Evolutionary conservation across 1,140 invertebrate genomes (phyloP).

Genomic region (Drosophila varians): DNA sequence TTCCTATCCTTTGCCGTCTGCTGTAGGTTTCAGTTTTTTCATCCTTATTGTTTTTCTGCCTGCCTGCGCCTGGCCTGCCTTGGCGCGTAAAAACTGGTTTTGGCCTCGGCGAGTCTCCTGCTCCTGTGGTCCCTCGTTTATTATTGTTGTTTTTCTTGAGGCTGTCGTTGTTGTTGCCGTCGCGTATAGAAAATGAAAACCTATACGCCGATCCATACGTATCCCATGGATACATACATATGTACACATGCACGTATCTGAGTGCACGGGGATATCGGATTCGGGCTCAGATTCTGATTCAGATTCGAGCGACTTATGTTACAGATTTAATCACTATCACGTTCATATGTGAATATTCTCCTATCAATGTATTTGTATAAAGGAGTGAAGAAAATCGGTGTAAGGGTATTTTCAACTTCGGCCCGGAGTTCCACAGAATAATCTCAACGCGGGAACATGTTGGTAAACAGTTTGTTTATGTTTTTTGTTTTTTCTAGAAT

Average conservation of each 20-base stretch:
- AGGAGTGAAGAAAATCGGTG: too few species aligned
- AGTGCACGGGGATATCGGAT: constrained; percentile 40
- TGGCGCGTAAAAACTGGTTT: constrained; percentile 70
- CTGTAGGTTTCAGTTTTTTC: constrained; percentile 17
- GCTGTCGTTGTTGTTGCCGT: constrained; percentile 20
- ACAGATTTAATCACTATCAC: constrained; percentile 45
- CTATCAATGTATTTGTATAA: too few species aligned
- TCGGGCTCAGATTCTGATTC: constrained; percentile 4
- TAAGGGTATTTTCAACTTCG: constrained; percentile 28
- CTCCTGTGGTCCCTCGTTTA: constrained; percentile 37
- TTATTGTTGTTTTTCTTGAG: constrained; percentile 20
- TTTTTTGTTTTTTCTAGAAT: constrained; percentile 16
- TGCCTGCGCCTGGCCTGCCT: constrained; percentile 39
- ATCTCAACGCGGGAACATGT: constrained; percentile 32
- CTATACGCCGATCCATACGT: constrained; percentile 22
- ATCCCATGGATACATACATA: constrained; percentile 1
- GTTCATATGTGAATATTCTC: not conserved
- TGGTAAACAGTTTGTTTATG: constrained; percentile 19
- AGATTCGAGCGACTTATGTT: constrained; percentile 30
- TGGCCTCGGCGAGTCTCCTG: constrained; percentile 25
- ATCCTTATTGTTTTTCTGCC: constrained; percentile 8
- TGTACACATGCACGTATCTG: not conserved
- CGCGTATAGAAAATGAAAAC: constrained; percentile 66
- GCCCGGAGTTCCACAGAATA: constrained; percentile 5
- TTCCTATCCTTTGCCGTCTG: constrained; percentile 32